A percentile compares a stretch with the other conserved stretches of the same genome.
Conservation (phyloP, 1,140 invertebrate species). For the Drosophila prosaltans region DNA sequence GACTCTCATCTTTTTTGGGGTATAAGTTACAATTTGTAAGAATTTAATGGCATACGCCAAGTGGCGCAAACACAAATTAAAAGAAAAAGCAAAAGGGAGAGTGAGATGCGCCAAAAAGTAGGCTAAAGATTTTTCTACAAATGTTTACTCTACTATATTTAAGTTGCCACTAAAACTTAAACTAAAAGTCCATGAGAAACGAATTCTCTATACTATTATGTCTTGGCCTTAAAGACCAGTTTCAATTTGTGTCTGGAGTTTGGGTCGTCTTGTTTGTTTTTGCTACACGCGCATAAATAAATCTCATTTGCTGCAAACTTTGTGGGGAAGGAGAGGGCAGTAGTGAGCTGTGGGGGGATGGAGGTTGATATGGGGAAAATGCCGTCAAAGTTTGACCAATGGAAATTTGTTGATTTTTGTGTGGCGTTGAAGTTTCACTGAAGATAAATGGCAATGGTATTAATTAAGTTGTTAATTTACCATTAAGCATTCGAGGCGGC, state of each 20-base stretch:
- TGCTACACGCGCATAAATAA: conserved; percentile 73
- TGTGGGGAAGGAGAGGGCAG: neutral
- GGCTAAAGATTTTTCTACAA: neutral
- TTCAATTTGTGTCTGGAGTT: conserved; percentile 3
- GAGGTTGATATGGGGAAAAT: conserved; percentile 8
- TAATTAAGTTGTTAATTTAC: conserved; percentile 82
- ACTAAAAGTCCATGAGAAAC: neutral
- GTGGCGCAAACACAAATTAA: neutral
- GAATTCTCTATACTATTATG: neutral
- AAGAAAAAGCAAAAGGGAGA: no score
- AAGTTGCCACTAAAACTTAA: conserved; percentile 2
- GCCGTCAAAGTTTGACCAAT: conserved; percentile 66
- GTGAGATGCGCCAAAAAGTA: neutral
- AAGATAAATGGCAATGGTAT: conserved; percentile 81
- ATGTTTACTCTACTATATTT: no score
- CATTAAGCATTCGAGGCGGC: conserved; percentile 64
- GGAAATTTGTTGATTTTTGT: conserved; percentile 71
- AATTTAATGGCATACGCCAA: conserved; percentile 61
- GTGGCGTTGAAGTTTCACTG: conserved; percentile 54
- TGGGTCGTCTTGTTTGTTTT: conserved; percentile 52
- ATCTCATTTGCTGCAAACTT: conserved; percentile 54
- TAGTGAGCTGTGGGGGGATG: neutral
- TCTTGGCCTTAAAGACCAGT: neutral
- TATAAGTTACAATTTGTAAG: conserved; percentile 77
- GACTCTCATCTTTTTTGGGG: conserved; percentile 49